A percentile compares a stretch with the other conserved stretches of the same genome.
These are phyloP conservation scores for Tadarida brasiliensis DNA, from an alignment of 2,797 vertebrate species.

Conservation along the genomic window DNA sequence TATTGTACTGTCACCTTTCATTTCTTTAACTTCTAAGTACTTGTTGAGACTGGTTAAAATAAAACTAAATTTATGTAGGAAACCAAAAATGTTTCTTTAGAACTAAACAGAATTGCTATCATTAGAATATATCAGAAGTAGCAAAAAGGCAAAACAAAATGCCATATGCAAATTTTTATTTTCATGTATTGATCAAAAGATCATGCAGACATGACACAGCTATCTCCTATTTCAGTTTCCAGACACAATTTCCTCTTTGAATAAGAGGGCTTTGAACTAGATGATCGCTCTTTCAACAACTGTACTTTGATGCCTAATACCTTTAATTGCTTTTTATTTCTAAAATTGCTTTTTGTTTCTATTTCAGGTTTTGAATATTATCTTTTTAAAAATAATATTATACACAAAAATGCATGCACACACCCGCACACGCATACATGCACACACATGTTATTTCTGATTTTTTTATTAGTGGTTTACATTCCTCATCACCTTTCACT, in stretches of 20 bases:
- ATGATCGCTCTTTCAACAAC: not conserved
- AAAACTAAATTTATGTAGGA: slow-evolving; percentile 7
- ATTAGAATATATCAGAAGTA: not conserved
- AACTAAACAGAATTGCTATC: not conserved
- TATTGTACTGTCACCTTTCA: not conserved
- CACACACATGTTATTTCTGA: not conserved
- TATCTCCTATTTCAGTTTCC: slow-evolving; percentile 12
- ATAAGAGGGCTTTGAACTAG: not conserved
- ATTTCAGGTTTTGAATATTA: not conserved
- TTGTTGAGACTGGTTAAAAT: not conserved
- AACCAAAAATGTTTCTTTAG: not conserved
- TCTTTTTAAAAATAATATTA: not conserved
- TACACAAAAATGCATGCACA: not conserved
- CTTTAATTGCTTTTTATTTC: not conserved
- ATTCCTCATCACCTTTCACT: not conserved
- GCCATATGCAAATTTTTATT: not conserved
- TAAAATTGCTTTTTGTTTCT: not conserved
- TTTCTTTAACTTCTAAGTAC: not conserved
- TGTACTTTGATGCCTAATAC: not conserved
- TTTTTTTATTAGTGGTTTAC: not conserved
- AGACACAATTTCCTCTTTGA: not conserved
- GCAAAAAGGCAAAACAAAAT: not conserved
- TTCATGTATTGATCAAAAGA: slow-evolving; percentile 1
- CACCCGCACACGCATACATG: not conserved
- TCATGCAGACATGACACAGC: not conserved